Evolutionary conservation across 2,113 vertebrate species (phyloP), one percentile per base, ranked within the genome.

Genomic region (Sorex araneus): DNA sequence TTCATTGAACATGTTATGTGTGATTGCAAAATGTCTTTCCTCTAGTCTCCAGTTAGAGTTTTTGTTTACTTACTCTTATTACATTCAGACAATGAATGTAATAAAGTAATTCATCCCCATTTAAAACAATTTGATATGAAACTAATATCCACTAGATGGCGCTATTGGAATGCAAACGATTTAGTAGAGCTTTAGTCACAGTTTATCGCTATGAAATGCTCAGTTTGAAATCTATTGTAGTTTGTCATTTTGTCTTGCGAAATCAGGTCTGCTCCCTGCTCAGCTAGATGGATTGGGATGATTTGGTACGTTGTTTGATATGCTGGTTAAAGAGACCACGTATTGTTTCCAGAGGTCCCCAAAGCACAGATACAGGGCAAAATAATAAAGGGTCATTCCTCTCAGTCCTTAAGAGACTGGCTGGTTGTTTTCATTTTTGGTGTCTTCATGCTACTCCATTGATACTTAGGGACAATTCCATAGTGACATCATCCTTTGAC

Each of bases 141-240:
- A 84, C 12, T 85, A 64, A 71, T 21, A 91, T 89, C 97, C 98
- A 98, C 96, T 96, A 98, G 98, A 97, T 97, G 98, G 91, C 95
- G 97, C 93, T 96, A 76, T 63, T 94, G 87, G 97, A 90, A 97
- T 89, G 92, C 84, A 95, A 97, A 97, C 83, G 1, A 23, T 32
- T 74, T 54, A 76, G 40, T 60, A 47, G 40, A 45, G 63, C 28
- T 80, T 91, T 34, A 6, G 18, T 82, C 8, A 6, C 28, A 75
- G 40, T 12, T 10, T 0, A 13, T 70, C 64, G 76, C 11, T 63
- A 27, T 83, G 83, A 84, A 86, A 92, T 36, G 73, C 60, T 94
- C 81, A 19, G 36, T 93, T 95, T 85, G 80, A 94, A 92, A 91
- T 91, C 84, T 71, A 79, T 73, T n/a, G 18, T 47, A 78, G 83